Conservation (phyloP, 2,888 invertebrate species). For the Drosophila neonasuta region DNA sequence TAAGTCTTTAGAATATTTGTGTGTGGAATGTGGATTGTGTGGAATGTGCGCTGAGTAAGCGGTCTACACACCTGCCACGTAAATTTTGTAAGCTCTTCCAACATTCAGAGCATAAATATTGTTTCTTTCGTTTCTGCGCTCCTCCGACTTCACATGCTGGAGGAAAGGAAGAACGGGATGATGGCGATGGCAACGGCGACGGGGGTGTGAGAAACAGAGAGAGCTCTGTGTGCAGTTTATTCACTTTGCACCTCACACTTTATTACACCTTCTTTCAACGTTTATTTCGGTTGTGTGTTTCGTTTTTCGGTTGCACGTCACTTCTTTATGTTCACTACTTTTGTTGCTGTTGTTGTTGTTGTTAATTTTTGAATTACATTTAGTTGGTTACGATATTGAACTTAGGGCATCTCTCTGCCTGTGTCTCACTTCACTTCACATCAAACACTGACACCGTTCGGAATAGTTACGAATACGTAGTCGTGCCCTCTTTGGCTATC, state of each 20-base stretch:
- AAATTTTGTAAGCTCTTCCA: slow-evolving; percentile 62
- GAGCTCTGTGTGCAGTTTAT: slow-evolving; percentile 45
- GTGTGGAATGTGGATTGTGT: slow-evolving; percentile 58
- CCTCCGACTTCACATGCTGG: slow-evolving; percentile 42
- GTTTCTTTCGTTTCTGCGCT: slow-evolving; percentile 31
- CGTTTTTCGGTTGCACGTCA: slow-evolving; percentile 17
- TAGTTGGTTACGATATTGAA: slow-evolving; percentile 34
- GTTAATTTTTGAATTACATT: slow-evolving; percentile 47
- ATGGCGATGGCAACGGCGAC: background rate
- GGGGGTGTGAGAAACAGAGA: background rate
- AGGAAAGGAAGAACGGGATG: background rate
- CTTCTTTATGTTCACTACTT: slow-evolving; percentile 5
- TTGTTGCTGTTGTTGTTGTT: slow-evolving; percentile 2
- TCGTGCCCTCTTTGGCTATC: slow-evolving; percentile 65
- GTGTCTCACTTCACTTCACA: slow-evolving; percentile 41
- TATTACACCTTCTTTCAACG: slow-evolving; percentile 35
- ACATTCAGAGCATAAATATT: slow-evolving; percentile 60
- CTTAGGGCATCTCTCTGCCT: slow-evolving; percentile 31
- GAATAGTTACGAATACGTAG: slow-evolving; percentile 34
- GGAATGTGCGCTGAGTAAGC: slow-evolving; percentile 24
- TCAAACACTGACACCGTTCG: slow-evolving; percentile 39
- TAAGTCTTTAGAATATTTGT: slow-evolving; percentile 60
- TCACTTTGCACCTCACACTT: slow-evolving; percentile 49
- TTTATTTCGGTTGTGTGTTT: slow-evolving; percentile 15
- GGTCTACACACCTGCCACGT: slow-evolving; percentile 72